Conservation (phyloP, 2,113 vertebrate genomes). For the Micronisus gabar region DNA sequence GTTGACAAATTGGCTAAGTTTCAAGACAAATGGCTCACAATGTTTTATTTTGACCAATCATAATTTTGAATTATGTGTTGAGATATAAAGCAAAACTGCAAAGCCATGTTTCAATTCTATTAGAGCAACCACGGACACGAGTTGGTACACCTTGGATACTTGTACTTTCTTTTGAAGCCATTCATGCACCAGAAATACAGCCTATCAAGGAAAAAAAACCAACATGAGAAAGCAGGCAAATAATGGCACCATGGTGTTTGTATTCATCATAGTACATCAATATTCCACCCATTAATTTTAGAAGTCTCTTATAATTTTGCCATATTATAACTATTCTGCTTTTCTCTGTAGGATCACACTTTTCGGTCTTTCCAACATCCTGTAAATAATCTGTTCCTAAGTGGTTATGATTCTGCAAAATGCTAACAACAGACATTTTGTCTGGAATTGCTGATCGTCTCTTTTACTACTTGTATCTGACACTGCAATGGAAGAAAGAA, state of each 20-base stretch:
- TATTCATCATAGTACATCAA: neutral
- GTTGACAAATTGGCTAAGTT: neutral
- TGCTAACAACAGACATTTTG: neutral
- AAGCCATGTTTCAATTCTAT: neutral
- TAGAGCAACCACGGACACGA: neutral
- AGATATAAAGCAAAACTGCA: neutral
- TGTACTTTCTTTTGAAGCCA: neutral
- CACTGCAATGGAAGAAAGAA: neutral
- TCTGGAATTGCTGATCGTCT: neutral
- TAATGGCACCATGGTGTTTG: neutral
- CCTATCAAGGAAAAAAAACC: neutral
- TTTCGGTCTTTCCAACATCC: neutral
- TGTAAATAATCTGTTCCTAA: neutral
- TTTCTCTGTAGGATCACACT: neutral
- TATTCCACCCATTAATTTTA: neutral
- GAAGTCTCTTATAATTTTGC: neutral
- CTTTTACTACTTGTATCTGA: neutral
- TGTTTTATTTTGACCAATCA: neutral
- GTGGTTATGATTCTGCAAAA: neutral
- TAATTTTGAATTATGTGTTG: neutral
- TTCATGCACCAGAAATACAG: neutral
- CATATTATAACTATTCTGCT: neutral
- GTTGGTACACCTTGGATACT: neutral
- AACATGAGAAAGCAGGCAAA: neutral
- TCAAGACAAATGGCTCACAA: neutral